Percentiles rank a stretch among this genome's conserved stretches.
Evolutionary conservation across 2,797 vertebrate genomes (phyloP).

Genomic region (Chromis chromis): DNA sequence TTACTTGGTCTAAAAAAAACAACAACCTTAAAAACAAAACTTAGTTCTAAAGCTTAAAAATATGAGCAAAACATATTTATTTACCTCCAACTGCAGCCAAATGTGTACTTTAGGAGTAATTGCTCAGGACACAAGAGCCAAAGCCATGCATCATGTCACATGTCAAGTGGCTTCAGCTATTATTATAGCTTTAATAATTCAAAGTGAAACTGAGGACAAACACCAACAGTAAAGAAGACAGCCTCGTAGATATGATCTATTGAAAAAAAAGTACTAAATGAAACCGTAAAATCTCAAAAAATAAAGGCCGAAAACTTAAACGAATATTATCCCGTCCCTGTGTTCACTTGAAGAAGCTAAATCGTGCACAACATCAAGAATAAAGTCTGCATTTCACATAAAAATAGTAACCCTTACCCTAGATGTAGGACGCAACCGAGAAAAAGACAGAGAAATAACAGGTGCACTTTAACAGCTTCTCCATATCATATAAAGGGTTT

Average conservation of each 20-base stretch:
- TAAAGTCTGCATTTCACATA: conserved; percentile 7
- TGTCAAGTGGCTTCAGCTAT: conserved; percentile 1
- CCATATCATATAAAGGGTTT: conserved; percentile 21
- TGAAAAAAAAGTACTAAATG: conserved; percentile 6
- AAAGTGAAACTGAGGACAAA: conserved; percentile 25
- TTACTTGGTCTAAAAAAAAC: conserved; percentile 19
- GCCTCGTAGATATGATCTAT: background rate
- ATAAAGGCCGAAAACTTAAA: conserved; percentile 24
- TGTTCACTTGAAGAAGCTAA: conserved; percentile 16
- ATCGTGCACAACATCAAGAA: conserved; percentile 11
- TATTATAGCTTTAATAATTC: conserved; percentile 35
- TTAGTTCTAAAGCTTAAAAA: conserved; percentile 28
- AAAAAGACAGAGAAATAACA: conserved; percentile 16
- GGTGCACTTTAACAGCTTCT: conserved; percentile 38
- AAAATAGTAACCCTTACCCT: conserved; percentile 3
- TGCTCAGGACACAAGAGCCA: conserved; percentile 9
- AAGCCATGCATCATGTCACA: conserved; percentile 30
- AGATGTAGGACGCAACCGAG: conserved; percentile 5
- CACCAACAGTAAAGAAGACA: conserved; percentile 5
- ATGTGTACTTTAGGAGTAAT: conserved; percentile 37
- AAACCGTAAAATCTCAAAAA: conserved; percentile 31
- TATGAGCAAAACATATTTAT: conserved; percentile 18
- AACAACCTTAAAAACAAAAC: conserved; percentile 3
- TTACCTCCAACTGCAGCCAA: conserved; percentile 15
- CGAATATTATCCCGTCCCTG: conserved; percentile 16